Conservation (phyloP, 1,140 invertebrate species). For the Cephus cinctus region DNA sequence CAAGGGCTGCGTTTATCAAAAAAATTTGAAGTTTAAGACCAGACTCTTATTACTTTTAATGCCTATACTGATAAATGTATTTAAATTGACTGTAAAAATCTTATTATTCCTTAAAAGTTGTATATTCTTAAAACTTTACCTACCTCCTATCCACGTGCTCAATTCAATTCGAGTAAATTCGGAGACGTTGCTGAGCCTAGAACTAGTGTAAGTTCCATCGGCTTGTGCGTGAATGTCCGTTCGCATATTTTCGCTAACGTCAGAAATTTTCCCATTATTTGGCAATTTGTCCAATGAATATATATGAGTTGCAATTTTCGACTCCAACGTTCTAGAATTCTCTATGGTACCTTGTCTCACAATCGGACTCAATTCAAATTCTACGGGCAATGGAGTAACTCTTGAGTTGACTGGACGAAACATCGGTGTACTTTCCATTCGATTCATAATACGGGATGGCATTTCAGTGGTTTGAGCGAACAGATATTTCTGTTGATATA, state of each 20-base stretch:
- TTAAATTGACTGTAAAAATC: too few species aligned
- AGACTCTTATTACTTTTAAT: too few species aligned
- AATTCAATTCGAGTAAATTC: slow-evolving; percentile 40
- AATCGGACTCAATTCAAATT: slow-evolving; percentile 54
- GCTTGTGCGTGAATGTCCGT: slow-evolving; percentile 4
- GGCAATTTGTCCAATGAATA: slow-evolving; percentile 4
- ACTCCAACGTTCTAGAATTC: slow-evolving; percentile 16
- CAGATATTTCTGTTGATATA: slow-evolving; percentile 41
- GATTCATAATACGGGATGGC: slow-evolving; percentile 33
- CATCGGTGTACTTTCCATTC: slow-evolving; percentile 52
- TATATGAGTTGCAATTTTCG: slow-evolving; percentile 12
- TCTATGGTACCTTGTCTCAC: slow-evolving; percentile 35
- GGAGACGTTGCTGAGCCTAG: slow-evolving; percentile 16
- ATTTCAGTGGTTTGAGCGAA: slow-evolving; percentile 35
- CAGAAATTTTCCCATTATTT: slow-evolving; percentile 13
- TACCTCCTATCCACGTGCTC: slow-evolving; percentile 55
- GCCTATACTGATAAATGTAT: too few species aligned
- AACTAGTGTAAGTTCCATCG: slow-evolving; percentile 6
- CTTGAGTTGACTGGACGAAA: slow-evolving; percentile 37
- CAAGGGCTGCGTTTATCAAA: too few species aligned
- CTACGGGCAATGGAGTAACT: slow-evolving; percentile 41
- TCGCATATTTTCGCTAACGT: slow-evolving; percentile 3
- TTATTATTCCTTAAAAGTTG: too few species aligned
- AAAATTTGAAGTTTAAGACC: too few species aligned
- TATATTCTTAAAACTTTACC: too few species aligned